These are phyloP conservation scores for Dendrocincla tyrannina DNA, from an alignment of 2,797 vertebrate species.

Conservation along the genomic window DNA sequence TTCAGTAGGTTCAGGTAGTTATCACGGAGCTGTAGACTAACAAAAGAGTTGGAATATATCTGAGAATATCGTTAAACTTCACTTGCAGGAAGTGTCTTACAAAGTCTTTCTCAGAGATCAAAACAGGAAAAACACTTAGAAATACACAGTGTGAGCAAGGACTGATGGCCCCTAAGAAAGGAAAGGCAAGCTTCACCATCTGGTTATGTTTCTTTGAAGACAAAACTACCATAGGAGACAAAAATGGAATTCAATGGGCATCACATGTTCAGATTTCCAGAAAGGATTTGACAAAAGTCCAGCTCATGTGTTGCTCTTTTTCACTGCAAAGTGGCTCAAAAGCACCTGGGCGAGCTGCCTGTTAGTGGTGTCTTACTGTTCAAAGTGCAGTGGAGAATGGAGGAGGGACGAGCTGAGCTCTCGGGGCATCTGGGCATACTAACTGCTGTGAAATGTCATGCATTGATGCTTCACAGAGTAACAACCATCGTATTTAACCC, in stretches of 20 bases:
- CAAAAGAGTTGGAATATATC: conserved; percentile 6
- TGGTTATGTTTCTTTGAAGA: conserved; percentile 56
- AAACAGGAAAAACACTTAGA: conserved; percentile 59
- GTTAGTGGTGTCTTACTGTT: conserved; percentile 34
- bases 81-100: conserved; percentile 31
- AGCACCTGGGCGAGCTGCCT: conserved; percentile 35
- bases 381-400: conserved; percentile 52
- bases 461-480: conserved; percentile 44
- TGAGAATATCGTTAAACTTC: conserved; percentile 46
- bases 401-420: conserved; percentile 45
- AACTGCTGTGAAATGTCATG: conserved; percentile 53
- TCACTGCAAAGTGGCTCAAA: conserved; percentile 55
- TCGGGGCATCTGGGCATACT: conserved; percentile 41
- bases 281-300: conserved; percentile 48
- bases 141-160: conserved; percentile 57
- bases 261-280: conserved; percentile 44
- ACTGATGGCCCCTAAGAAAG: conserved; percentile 52
- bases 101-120: conserved; percentile 56
- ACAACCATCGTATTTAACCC: conserved; percentile 22
- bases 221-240: conserved; percentile 18
- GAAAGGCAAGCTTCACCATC: conserved; percentile 30
- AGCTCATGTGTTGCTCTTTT: conserved; percentile 27
- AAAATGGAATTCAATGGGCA: conserved; percentile 50
- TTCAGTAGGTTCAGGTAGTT: conserved; percentile 14
- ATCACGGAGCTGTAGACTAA: background rate